Evolutionary conservation across 2,113 vertebrate species (phyloP).

Genomic region (Chaetodon trifascialis): DNA sequence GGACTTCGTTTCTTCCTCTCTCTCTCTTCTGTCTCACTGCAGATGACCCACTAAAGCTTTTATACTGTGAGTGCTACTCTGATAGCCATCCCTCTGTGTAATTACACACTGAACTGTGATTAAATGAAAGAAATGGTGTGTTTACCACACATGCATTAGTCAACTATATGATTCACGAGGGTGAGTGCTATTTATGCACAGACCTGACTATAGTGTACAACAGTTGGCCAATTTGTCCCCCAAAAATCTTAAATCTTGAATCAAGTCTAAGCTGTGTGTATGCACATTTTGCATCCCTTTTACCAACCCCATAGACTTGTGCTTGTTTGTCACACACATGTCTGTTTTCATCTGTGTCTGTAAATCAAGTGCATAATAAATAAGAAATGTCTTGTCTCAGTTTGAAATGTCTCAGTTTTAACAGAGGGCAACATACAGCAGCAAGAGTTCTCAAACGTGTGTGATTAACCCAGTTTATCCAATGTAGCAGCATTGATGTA

Average conservation of each 20-base stretch:
- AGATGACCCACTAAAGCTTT: slow-evolving; percentile 65
- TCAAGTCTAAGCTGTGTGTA: neutral
- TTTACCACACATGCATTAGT: slow-evolving; percentile 69
- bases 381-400: slow-evolving; percentile 23
- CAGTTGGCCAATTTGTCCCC: slow-evolving; percentile 45
- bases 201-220: slow-evolving; percentile 24
- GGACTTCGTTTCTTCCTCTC: slow-evolving; percentile 8
- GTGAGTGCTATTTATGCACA: slow-evolving; percentile 18
- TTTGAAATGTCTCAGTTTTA: too few relatives aligned
- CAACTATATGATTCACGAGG: slow-evolving; percentile 43
- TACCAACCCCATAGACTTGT: slow-evolving; percentile 24
- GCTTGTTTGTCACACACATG: slow-evolving; percentile 51
- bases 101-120: slow-evolving; percentile 64
- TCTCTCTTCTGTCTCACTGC: slow-evolving; percentile 26
- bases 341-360: slow-evolving; percentile 40
- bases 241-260: slow-evolving; percentile 32
- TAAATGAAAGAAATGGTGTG: slow-evolving; percentile 69
- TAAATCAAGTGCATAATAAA: slow-evolving; percentile 31
- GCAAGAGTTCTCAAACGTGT: slow-evolving; percentile 8
- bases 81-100: slow-evolving; percentile 68
- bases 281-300: neutral
- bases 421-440: slow-evolving; percentile 53
- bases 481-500: slow-evolving; percentile 38
- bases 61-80: slow-evolving; percentile 31
- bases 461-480: slow-evolving; percentile 43